A percentile compares a stretch with the other conserved stretches of the same genome.
phyloP scores from a whole-genome alignment of 1,140 invertebrate genomes.

The Holcopasites calliopsidis region DNA sequence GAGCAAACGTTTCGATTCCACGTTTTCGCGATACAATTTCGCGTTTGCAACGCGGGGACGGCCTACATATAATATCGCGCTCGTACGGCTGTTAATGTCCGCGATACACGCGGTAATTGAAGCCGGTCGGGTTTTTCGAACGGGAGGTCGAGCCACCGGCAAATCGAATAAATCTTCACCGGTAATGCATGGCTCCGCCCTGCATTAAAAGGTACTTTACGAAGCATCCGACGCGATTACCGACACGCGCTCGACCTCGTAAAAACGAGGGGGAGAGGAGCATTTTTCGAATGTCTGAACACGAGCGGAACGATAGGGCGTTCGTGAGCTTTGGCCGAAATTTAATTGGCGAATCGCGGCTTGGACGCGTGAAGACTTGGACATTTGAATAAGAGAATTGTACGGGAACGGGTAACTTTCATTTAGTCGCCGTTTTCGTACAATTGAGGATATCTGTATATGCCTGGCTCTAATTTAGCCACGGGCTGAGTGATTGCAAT shows the following conservation, averaged over 20 bases:
- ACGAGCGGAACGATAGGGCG: background rate
- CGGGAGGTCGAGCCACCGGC: background rate
- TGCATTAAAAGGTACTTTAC: conserved; percentile 43
- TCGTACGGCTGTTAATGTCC: conserved; percentile 34
- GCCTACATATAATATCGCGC: conserved; percentile 24
- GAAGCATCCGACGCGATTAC: conserved; percentile 35
- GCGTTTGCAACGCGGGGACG: conserved; percentile 19
- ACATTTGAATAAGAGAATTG: no score
- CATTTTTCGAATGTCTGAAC: conserved; percentile 8
- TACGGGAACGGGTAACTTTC: no score
- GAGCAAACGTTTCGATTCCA: conserved; percentile 9
- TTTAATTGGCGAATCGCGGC: no score
- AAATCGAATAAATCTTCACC: conserved; percentile 37
- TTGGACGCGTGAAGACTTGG: no score
- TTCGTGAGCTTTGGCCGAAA: no score
- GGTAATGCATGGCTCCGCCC: conserved; percentile 26
- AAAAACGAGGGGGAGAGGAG: conserved; percentile 34
- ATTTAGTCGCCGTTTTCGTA: no score
- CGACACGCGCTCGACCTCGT: conserved; percentile 15
- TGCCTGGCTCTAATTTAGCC: no score
- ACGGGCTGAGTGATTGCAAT: no score
- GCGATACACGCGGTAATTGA: conserved; percentile 39
- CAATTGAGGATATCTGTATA: no score
- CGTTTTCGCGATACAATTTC: conserved; percentile 25
- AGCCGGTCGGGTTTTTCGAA: conserved; percentile 23